Percentiles rank a stretch among this genome's conserved stretches.
phyloP scores from a whole-genome alignment of 2,888 invertebrate species.

The Slavum lentiscoides region DNA sequence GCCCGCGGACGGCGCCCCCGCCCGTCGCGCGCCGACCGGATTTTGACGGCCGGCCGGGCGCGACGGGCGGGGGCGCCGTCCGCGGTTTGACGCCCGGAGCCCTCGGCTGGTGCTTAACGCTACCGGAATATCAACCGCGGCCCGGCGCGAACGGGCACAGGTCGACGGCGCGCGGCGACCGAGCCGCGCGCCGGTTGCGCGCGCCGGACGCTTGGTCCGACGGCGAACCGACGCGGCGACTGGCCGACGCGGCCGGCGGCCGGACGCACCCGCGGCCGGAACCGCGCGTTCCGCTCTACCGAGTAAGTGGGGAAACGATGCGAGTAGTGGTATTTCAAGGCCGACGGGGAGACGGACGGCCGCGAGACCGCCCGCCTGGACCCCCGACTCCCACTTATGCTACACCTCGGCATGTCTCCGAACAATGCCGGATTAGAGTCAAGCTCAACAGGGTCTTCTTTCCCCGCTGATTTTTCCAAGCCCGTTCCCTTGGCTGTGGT shows the following conservation, averaged over 20 bases:
- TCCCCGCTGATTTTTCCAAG: conserved; percentile 72
- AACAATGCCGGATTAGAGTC: conserved; percentile 70
- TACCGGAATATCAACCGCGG: conserved; percentile 24
- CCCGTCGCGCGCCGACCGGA: neutral
- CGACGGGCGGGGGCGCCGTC: neutral
- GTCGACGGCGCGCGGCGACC: conserved; percentile 53
- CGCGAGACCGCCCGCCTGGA: conserved; percentile 20
- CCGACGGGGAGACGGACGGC: conserved; percentile 58
- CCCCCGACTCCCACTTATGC: conserved; percentile 64
- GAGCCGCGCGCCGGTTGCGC: conserved; percentile 58
- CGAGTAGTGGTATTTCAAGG: conserved; percentile 63
- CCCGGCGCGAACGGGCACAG: conserved; percentile 20
- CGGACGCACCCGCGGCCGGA: conserved; percentile 59
- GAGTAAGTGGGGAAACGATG: too few species aligned
- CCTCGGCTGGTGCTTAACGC: conserved; percentile 29
- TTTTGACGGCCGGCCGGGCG: conserved; percentile 15
- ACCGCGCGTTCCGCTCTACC: conserved; percentile 58
- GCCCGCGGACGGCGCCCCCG: neutral
- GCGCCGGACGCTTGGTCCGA: neutral
- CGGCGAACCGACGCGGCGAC: conserved; percentile 30
- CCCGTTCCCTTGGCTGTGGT: conserved; percentile 71
- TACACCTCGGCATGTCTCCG: conserved; percentile 68
- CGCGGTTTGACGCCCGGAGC: conserved; percentile 29
- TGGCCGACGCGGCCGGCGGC: conserved; percentile 57
- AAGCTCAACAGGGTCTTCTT: conserved; percentile 72